phyloP scores from a whole-genome alignment of 2,113 vertebrate genomes.

The Catharus minimus region DNA sequence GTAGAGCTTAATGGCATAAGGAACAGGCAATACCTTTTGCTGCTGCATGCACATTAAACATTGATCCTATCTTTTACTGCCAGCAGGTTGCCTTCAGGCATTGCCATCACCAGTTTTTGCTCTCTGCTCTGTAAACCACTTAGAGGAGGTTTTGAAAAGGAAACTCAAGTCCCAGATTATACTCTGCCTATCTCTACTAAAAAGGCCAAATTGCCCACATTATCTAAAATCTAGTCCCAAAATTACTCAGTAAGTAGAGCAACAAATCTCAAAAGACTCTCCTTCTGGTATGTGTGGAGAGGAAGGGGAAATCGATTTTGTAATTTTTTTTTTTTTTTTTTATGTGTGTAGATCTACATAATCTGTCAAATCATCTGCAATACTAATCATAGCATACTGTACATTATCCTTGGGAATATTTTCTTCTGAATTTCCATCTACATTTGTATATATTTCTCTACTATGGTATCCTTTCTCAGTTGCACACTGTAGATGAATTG shows the following conservation, averaged over 20 bases:
- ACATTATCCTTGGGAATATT: neutral
- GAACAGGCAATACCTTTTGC: neutral
- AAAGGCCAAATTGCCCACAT: neutral
- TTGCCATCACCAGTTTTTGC: neutral
- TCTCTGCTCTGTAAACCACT: neutral
- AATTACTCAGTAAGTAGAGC: neutral
- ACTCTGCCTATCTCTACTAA: neutral
- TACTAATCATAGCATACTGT: neutral
- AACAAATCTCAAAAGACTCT: neutral
- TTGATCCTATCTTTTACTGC: neutral
- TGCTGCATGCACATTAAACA: neutral
- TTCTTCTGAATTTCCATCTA: neutral
- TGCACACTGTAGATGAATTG: neutral
- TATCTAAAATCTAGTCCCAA: neutral
- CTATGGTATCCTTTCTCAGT: neutral
- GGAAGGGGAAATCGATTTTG: neutral
- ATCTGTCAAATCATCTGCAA: neutral
- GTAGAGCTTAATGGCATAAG: neutral
- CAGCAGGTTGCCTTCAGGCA: neutral
- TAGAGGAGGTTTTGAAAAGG: neutral
- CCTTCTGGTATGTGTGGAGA: rapidly evolving
- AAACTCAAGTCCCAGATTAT: neutral
- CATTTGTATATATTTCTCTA: neutral
- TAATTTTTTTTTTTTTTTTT: neutral
- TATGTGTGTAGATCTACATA: neutral